These are phyloP conservation scores for Avahi laniger DNA, from an alignment of 2,797 vertebrate genomes.

Conservation along the genomic window DNA sequence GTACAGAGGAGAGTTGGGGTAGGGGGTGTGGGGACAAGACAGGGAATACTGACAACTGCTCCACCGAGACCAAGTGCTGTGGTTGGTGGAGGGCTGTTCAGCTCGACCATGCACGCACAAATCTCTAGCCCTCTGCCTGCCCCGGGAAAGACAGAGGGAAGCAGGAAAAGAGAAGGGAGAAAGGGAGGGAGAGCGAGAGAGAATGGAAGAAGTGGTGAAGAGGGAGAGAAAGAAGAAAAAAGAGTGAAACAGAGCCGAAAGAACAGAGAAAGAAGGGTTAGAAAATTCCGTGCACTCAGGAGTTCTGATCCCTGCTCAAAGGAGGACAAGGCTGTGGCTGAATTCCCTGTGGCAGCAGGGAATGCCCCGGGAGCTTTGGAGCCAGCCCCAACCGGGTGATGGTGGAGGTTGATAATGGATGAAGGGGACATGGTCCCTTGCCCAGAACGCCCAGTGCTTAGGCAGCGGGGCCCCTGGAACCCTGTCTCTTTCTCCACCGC, in stretches of 20 bases:
- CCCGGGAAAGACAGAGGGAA: not conserved
- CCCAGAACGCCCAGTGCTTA: not conserved
- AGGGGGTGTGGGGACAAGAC: fast-evolving
- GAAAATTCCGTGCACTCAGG: not conserved
- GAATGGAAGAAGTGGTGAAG: not conserved
- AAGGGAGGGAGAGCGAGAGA: not conserved
- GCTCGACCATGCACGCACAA: not conserved
- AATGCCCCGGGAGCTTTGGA: not conserved
- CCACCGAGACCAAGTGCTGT: not conserved
- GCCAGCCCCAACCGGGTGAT: not conserved
- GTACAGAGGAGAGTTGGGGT: fast-evolving
- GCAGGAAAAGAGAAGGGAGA: too few species aligned
- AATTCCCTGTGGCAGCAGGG: too few species aligned
- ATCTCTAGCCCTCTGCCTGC: not conserved
- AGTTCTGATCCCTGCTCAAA: not conserved
- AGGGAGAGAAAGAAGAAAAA: not conserved
- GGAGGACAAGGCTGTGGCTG: not conserved
- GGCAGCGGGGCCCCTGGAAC: conserved; percentile 46
- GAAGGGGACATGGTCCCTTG: fast-evolving
- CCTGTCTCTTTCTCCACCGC: conserved; percentile 49
- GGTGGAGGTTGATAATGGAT: not conserved
- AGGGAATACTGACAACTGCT: not conserved
- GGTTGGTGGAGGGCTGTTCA: not conserved
- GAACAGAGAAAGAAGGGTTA: not conserved
- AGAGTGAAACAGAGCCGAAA: not conserved